Percentiles rank a stretch among this genome's conserved stretches.
These are phyloP conservation scores for Heptranchias perlo DNA, from an alignment of 2,113 vertebrate genomes.

Conservation along the genomic window DNA sequence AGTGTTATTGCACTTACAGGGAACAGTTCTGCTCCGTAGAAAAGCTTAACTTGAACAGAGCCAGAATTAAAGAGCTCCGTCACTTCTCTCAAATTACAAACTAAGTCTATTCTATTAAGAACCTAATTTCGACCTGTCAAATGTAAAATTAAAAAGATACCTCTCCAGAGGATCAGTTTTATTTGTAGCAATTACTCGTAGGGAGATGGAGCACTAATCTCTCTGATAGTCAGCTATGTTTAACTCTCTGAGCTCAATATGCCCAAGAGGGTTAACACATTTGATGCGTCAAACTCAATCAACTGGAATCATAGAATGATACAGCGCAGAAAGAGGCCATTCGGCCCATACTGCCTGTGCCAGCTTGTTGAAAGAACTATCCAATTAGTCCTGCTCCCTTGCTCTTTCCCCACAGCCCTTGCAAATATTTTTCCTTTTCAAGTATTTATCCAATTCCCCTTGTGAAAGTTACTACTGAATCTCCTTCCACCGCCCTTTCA, in stretches of 20 bases:
- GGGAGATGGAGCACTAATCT: slow-evolving; percentile 46
- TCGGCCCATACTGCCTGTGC: not conserved
- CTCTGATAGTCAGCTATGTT: slow-evolving; percentile 46
- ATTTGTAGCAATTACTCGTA: slow-evolving; percentile 68
- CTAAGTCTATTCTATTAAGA: slow-evolving; percentile 77
- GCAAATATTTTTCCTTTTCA: not conserved
- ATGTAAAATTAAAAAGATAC: slow-evolving; percentile 59
- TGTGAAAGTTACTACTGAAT: not conserved
- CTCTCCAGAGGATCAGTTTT: slow-evolving; percentile 61
- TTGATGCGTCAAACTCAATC: slow-evolving; percentile 49
- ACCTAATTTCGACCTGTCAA: slow-evolving; percentile 82
- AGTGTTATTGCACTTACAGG: not conserved
- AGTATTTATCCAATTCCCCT: not conserved
- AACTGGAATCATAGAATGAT: not conserved
- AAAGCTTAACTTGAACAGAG: not conserved
- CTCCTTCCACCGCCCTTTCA: not conserved
- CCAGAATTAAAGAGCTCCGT: slow-evolving; percentile 60
- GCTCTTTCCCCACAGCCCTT: not conserved
- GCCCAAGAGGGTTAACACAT: slow-evolving; percentile 47
- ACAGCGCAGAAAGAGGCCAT: not conserved
- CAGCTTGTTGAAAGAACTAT: not conserved
- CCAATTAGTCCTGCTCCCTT: not conserved
- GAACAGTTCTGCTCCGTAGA: not conserved
- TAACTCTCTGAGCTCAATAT: slow-evolving; percentile 47
- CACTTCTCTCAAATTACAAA: slow-evolving; percentile 74